A percentile compares a stretch with the other conserved stretches of the same genome.
Conservation (phyloP, 2,113 vertebrate species). For the Psilopogon haemacephalus region DNA sequence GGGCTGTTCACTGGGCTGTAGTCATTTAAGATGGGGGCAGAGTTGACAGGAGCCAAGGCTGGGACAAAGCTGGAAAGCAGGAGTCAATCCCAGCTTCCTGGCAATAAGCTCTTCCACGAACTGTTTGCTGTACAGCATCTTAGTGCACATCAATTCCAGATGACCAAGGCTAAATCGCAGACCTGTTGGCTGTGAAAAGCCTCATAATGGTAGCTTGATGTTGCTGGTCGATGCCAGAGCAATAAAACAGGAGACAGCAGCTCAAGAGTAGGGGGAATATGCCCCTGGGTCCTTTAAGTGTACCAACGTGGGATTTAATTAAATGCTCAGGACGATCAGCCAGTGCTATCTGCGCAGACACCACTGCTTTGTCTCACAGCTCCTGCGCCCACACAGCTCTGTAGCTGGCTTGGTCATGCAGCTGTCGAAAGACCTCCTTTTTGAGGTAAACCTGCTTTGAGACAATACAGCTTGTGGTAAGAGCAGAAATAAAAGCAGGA, state of each 20-base stretch:
- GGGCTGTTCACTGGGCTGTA: neutral
- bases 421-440: neutral
- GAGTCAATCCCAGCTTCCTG: neutral
- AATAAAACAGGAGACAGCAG: neutral
- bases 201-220: neutral
- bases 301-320: neutral
- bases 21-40: neutral
- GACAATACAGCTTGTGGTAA: neutral
- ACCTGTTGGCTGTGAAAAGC: neutral
- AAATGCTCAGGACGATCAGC: neutral
- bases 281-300: neutral
- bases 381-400: neutral
- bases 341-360: neutral
- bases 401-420: neutral
- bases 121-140: neutral
- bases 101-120: neutral
- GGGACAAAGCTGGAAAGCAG: neutral
- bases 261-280: neutral
- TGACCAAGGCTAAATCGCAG: neutral
- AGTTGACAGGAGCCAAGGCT: neutral
- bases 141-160: rapidly evolving
- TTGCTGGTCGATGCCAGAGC: neutral
- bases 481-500: neutral
- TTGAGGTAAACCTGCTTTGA: neutral
- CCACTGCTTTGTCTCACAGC: neutral